Evolutionary conservation across 2,888 invertebrate species (phyloP).

Genomic region (Listrodromus nycthemerus): DNA sequence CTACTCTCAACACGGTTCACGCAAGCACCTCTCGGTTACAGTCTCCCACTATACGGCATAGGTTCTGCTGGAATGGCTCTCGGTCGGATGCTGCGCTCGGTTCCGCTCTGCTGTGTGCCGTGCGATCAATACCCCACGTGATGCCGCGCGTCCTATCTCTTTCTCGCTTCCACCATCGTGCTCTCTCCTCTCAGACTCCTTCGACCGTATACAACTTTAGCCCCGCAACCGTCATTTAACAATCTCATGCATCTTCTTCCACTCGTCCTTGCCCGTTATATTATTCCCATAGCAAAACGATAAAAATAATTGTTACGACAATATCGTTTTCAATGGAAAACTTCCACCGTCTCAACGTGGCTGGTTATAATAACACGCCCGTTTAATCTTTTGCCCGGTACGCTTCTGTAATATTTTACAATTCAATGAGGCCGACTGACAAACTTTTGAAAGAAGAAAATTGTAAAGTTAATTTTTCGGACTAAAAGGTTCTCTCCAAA

Average conservation of each 20-base stretch:
- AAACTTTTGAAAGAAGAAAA: neutral
- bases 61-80: slow-evolving; percentile 78
- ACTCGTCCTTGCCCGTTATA: neutral
- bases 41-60: slow-evolving; percentile 8
- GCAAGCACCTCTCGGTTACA: slow-evolving; percentile 17
- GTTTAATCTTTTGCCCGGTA: neutral
- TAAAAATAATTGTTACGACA: neutral
- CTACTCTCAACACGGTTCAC: neutral
- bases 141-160: slow-evolving; percentile 81
- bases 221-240: slow-evolving; percentile 1
- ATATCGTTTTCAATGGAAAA: neutral
- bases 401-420: slow-evolving; percentile 13
- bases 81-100: slow-evolving; percentile 80
- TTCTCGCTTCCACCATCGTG: slow-evolving; percentile 57
- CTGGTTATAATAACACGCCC: slow-evolving; percentile 18
- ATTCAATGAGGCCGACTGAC: neutral
- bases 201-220: neutral
- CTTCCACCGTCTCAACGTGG: neutral
- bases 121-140: slow-evolving; percentile 83
- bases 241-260: neutral
- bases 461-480: no score
- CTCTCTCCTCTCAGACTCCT: slow-evolving; percentile 24
- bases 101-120: slow-evolving; percentile 44
- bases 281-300: neutral
- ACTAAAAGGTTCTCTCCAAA: neutral